A percentile compares a stretch with the other conserved stretches of the same genome.
Evolutionary conservation across 2,797 vertebrate species (phyloP).

Genomic region (Bryconaethiops microstoma): DNA sequence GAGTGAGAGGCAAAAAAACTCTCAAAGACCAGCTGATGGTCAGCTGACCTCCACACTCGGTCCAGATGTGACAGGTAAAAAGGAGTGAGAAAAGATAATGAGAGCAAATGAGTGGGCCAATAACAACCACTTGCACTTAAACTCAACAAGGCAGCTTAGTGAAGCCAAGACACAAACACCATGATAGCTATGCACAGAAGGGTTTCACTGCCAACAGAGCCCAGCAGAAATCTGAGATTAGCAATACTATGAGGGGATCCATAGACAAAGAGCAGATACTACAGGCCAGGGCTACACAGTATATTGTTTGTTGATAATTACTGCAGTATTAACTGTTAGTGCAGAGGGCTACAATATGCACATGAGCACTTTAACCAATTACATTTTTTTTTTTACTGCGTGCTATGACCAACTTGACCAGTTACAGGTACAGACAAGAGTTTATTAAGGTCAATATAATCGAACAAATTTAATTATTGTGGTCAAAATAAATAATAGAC

Average conservation of each 20-base stretch:
- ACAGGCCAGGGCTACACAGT: background rate
- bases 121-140: background rate
- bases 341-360: background rate
- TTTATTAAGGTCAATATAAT: background rate
- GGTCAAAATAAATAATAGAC: background rate
- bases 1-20: slow-evolving; percentile 30
- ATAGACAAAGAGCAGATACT: slow-evolving; percentile 3
- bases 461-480: background rate
- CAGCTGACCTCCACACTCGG: slow-evolving; percentile 28
- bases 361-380: background rate
- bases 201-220: background rate
- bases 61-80: slow-evolving; percentile 29
- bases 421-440: background rate
- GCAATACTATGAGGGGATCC: background rate
- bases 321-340: background rate
- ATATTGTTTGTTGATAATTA: background rate
- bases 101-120: slow-evolving; percentile 17
- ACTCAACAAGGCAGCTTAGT: background rate
- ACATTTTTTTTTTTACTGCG: background rate
- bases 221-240: slow-evolving; percentile 28
- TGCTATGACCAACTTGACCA: background rate
- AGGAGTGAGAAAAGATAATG: slow-evolving; percentile 27
- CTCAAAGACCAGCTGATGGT: slow-evolving; percentile 24
- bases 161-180: background rate
- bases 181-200: background rate